Base-by-base conservation (phyloP, 2,797 vertebrate species). In the Molossus molossus region DNA sequence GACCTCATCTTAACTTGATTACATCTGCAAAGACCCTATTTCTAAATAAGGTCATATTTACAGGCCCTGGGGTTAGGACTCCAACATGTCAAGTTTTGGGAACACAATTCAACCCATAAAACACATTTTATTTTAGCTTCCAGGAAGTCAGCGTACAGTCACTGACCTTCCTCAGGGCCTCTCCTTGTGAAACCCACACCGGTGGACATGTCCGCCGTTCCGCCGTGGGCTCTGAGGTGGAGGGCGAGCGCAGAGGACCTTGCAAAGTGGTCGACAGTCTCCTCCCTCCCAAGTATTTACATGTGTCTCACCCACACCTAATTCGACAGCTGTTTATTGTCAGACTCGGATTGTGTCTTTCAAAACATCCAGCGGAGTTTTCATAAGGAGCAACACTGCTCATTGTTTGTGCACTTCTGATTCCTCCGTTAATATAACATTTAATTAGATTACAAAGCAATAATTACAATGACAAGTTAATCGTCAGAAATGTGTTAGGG, bases 371-470 rank as follows among this genome's bases (percentile, higher is more conserved):
- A 48, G 15, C 11, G 4, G 45, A 69, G 4, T 90, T 94, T 92
- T 65, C 55, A 1, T 27, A 65, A 92, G 72, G 80, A 64, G 62
- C 53, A 90, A 27, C 27, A 8, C 58, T 57, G 62, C 67, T 90
- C 45, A 13, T 81, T 48, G 50, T 95, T 81, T 84, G 93, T 79
- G 58, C 11, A 11, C 70, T 87, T 90, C 81, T 62, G 82, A 65
- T 81, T 92, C 77, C 55, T 50, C 53, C 67, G 62, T 87, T 90
- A 91, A 73, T 77, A 18, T 57, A 90, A 72, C 60, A 75, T 92
- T 95, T 94, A 86, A 93, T 90, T 94, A 81, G 67, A 92, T 94
- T 73, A 94, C 55, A 80, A 58, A 87, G 77, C 69, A 80, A 62
- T 95, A 95, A 94, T 95, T 95, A 82, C 77, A 57, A 37, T n/a